These are phyloP conservation scores for Helostoma temminkii DNA, from an alignment of 2,797 vertebrate genomes.

Conservation along the genomic window DNA sequence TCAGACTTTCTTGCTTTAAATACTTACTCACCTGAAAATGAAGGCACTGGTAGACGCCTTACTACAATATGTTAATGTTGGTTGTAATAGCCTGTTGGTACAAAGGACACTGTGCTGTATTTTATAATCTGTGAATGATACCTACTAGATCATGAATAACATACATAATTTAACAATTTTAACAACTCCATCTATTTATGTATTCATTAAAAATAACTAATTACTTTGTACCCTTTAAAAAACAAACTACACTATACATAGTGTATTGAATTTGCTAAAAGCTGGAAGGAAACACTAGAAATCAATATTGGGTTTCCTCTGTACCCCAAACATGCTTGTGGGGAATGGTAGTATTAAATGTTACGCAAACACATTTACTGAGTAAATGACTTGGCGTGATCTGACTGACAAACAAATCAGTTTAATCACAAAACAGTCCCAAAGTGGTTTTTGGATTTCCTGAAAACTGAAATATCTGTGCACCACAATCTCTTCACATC, in stretches of 20 bases:
- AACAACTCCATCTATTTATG: too few relatives aligned
- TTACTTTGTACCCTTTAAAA: too few relatives aligned
- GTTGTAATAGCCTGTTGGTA: too few relatives aligned
- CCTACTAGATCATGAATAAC: too few relatives aligned
- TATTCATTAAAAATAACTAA: too few relatives aligned
- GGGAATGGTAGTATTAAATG: conserved; percentile 9
- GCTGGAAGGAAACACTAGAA: conserved; percentile 52
- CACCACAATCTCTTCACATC: conserved; percentile 45
- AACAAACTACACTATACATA: not conserved
- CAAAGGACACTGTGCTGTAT: too few relatives aligned
- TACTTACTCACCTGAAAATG: too few relatives aligned
- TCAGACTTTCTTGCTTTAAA: too few relatives aligned
- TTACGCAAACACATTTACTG: conserved; percentile 21
- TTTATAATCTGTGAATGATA: too few relatives aligned
- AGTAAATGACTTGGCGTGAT: conserved; percentile 35
- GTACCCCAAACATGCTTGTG: conserved; percentile 22
- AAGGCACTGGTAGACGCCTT: too few relatives aligned
- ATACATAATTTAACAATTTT: too few relatives aligned
- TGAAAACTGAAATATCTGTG: conserved; percentile 37
- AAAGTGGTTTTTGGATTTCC: conserved; percentile 68
- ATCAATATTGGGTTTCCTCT: conserved; percentile 28
- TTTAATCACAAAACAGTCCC: conserved; percentile 37
- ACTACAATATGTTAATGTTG: too few relatives aligned
- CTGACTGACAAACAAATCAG: conserved; percentile 20
- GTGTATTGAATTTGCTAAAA: conserved; percentile 24